Evolutionary conservation across 2,888 invertebrate genomes (phyloP).

Genomic region (Philaethria dido): DNA sequence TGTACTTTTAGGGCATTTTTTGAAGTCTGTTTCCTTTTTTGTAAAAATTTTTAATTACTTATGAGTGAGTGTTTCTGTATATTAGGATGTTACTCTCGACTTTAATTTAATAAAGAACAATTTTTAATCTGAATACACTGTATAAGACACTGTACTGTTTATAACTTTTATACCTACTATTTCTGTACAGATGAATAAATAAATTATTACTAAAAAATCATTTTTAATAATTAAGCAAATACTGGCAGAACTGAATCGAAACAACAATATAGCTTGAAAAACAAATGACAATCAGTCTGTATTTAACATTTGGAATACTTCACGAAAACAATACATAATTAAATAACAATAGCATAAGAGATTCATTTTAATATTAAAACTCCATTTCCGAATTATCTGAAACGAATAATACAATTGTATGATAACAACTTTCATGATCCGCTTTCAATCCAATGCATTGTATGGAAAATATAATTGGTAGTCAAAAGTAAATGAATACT

Average conservation of each 20-base stretch:
- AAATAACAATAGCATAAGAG: slow-evolving; percentile 1
- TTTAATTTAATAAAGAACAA: too few species aligned
- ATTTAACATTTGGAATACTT: background rate
- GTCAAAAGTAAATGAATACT: background rate
- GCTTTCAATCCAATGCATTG: background rate
- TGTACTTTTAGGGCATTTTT: too few species aligned
- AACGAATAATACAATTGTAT: background rate
- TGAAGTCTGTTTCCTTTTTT: too few species aligned
- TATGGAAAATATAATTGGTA: slow-evolving; percentile 2
- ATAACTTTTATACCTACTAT: too few species aligned
- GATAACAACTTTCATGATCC: background rate
- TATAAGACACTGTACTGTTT: too few species aligned
- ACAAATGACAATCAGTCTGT: background rate
- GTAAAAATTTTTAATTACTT: too few species aligned
- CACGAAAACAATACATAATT: background rate
- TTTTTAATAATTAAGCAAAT: background rate
- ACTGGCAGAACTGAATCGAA: background rate
- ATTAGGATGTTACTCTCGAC: too few species aligned
- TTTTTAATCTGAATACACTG: too few species aligned
- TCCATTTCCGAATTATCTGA: slow-evolving; percentile 7
- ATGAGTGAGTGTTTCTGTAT: too few species aligned
- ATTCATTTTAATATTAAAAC: slow-evolving; percentile 1
- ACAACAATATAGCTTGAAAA: background rate
- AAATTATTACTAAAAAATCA: too few species aligned
- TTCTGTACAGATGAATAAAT: too few species aligned